Percentiles rank a stretch among this genome's conserved stretches.
Evolutionary conservation across 2,888 invertebrate species (phyloP).

Genomic region (Hyalella azteca): DNA sequence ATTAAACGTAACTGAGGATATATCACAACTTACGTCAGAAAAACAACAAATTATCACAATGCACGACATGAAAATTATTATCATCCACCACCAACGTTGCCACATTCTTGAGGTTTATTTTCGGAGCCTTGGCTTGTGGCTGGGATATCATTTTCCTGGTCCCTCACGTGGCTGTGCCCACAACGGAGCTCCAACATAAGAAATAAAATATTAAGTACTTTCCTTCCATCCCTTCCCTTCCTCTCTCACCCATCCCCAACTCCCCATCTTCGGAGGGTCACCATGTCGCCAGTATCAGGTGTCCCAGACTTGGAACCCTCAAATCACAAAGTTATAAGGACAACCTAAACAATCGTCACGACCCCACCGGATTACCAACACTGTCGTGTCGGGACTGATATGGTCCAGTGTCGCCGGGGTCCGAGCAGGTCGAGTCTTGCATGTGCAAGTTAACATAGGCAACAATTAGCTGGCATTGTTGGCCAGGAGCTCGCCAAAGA

Average conservation of each 20-base stretch:
- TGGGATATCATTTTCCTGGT: too few species aligned
- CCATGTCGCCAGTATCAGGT: conserved; percentile 14
- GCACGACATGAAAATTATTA: too few species aligned
- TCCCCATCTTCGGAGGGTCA: conserved; percentile 5
- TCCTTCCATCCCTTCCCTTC: not conserved
- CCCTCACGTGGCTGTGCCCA: too few species aligned
- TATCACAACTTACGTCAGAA: too few species aligned
- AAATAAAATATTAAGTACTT: not conserved
- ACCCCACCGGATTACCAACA: not conserved
- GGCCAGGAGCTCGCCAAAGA: not conserved
- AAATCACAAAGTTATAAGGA: not conserved
- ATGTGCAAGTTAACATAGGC: conserved; percentile 21
- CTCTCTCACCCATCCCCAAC: not conserved
- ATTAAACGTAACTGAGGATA: too few species aligned
- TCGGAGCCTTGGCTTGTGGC: too few species aligned
- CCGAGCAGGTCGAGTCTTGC: not conserved
- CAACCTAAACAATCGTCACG: not conserved
- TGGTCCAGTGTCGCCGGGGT: not conserved
- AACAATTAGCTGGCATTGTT: conserved; percentile 37
- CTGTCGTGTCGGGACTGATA: not conserved
- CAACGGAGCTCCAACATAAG: too few species aligned
- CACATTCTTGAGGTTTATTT: too few species aligned
- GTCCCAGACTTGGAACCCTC: conserved; percentile 3
- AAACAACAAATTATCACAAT: too few species aligned
- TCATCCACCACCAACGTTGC: too few species aligned